Evolutionary conservation across 2,797 vertebrate genomes (phyloP), one percentile per base, ranked within the genome.

Genomic region (Novumbra hubbsi): DNA sequence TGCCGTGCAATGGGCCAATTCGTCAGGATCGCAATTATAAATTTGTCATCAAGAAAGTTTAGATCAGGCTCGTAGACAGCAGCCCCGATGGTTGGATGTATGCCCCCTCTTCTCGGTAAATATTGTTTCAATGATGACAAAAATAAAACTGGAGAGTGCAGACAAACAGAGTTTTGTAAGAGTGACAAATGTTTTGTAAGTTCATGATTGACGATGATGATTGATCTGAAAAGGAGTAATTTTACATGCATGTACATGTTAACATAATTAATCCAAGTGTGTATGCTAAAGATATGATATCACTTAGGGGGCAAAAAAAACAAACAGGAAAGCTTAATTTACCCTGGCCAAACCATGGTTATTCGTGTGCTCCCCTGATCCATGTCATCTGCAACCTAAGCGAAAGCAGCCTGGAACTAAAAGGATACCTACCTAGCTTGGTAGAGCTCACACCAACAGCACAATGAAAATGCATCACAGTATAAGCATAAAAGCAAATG

Each of bases 61-160:
- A 66, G 14, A 70, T 77, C 78, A 88, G 80, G 78, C 69, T 60
- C 70, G 67, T 69, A 68, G 41, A 80, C 66, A 85, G 66, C 68
- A 86, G 68, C 81, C 85, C 73, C 76, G 76, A 73, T 86, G 81
- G 82, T 85, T 88, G 86, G 83, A 80, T 85, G 81, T 52, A 85
- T 49, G 71, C 9, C 68, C 74, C 3, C 30, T 27, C 27, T 77
- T 79, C 68, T 49, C 14, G 30, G 79, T 4, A 75, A 28, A 68
- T 21, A 71, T 30, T 66, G 62, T 28, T 48, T 68, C 24, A 68
- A 71, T 48, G 30, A 41, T 21, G 24, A 41, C 12, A 50, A 34
- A 73, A 79, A 72, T 27, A 57, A 60, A 60, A n/a, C 50, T 24
- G 52, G n/a, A 69, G 16, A 64, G 17, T 8, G 34, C n/a, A 24